Evolutionary conservation across 2,113 vertebrate genomes (phyloP), one percentile per base, ranked within the genome.

Genomic region (Felis chaus): DNA sequence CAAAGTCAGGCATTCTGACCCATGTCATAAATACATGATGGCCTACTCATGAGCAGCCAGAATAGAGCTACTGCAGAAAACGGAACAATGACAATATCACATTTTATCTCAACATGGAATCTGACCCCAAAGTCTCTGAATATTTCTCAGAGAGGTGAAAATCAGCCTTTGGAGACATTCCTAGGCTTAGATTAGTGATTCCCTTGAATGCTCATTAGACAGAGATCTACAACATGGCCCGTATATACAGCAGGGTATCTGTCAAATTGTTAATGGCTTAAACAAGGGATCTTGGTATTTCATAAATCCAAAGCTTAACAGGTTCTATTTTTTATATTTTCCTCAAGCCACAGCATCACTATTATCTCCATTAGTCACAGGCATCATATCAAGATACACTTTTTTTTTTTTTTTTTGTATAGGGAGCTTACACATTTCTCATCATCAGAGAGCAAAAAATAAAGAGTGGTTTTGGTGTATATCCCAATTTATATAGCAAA

Each of bases 111-210:
- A 65, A 61, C 14, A 83, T 53, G 78, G 80, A 83, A 31, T 53
- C 7, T 94, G 96, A 94, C 78, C 50, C 45, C 45, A 2, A 53
- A 68, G 18, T 92, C 78, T 90, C 53, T 41, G 81, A 80, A 71
- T 50, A 33, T 41, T 96, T 74, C 89, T 93, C 9, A 13, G 53
- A 76, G 74, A 78, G 65, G 41, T 96, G 92, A 95, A 97, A 97
- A 95, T 45, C 74, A 63, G 36, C n/a, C 18, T 95, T 94, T 92
- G 18, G 39, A 61, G 61, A 84, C 36, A 83, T 97, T 96, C 87
- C 80, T 76, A 91, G 95, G 87, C 79, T 87, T 80, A 39, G 41
- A 93, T 55, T 74, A 76, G 4, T 66, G 55, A 94, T 93, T 91
- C 80, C 76, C 61, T 29, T 41, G 68, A 91, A 85, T 8, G 53